Conservation (phyloP, 2,888 invertebrate genomes). For the Drosophila subsilvestris region DNA sequence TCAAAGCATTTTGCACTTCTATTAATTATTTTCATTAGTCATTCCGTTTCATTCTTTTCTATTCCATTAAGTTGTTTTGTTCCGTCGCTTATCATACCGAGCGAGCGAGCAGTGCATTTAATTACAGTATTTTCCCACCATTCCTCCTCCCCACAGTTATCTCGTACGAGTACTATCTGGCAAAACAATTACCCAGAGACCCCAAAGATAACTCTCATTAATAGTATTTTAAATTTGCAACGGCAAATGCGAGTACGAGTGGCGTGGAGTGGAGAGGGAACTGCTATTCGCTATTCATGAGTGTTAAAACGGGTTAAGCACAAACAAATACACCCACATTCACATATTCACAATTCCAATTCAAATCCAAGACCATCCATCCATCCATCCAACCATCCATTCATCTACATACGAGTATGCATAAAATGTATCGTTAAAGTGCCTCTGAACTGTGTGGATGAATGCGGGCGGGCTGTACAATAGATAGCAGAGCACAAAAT, state of each 20-base stretch:
- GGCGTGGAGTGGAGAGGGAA: not conserved
- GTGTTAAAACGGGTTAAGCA: conserved; percentile 33
- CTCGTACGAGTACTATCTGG: too few species aligned
- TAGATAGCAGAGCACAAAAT: not conserved
- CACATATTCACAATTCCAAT: not conserved
- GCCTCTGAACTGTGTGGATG: conserved; percentile 10
- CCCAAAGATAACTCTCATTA: conserved; percentile 37
- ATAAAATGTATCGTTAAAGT: conserved; percentile 8
- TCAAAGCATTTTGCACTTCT: too few species aligned
- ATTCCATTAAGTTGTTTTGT: conserved; percentile 28
- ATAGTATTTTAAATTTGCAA: conserved; percentile 37
- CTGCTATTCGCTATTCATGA: conserved; percentile 31
- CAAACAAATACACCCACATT: conserved; percentile 37
- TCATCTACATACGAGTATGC: too few species aligned
- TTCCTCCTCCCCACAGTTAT: conserved; percentile 1
- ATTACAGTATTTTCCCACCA: conserved; percentile 36
- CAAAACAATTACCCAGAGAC: conserved; percentile 33
- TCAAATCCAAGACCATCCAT: conserved; percentile 13
- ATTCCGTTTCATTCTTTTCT: not conserved
- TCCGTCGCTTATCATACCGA: conserved; percentile 29
- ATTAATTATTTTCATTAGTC: too few species aligned
- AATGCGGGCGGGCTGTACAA: conserved; percentile 39
- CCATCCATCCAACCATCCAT: conserved; percentile 4
- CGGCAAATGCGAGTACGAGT: not conserved
- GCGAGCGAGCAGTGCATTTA: conserved; percentile 27